Base-by-base conservation (phyloP, 2,797 vertebrate species). In the Arvicola amphibius region DNA sequence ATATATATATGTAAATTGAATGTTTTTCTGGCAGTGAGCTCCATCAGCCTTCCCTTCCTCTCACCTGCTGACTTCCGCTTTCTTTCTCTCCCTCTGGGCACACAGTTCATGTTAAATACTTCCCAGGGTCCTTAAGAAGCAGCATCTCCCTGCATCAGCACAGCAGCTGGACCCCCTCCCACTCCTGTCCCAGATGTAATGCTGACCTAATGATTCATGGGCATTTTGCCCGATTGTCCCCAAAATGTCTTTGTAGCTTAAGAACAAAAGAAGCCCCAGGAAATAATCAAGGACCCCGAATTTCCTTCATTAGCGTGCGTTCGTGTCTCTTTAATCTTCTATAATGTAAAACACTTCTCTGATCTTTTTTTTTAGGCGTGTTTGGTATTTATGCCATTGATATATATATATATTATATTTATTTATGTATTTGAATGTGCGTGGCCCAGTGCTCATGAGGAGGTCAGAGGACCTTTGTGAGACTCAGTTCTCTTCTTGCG, bases 11-110 rank as follows among this genome's bases (percentile, higher is more conserved):
- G 6, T 46, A 46, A 4, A 46, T 46, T 6, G 5, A 56, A 3
- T 59, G 56, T 59, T 59, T 59, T 59, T 59, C 21, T 40, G 61
- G 1, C 83, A 43, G 0, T 32, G 88, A 74, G 12, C 23, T 9
- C 43, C 4, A 0, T 13, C 16, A 0, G 14, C 6, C 69, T 53
- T 51, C 0, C 2, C 40, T 48, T 71, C 11, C 2, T 2, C 43
- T 92, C 13, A 2, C 69, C 10, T 1, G 0, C 23, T 6, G 8
- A 6, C 21, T 0, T 43, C 40, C 6, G 19, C 7, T 32, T 32
- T 46, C 7, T 32, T 32, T 46, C 48, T 46, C 34, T 79, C 9
- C 63, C 51, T 90, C 74, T 13, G 29, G 53, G 14, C 27, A 9
- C 32, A 29, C 16, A 16, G 13, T 46, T 43, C 4, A 29, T 6